phyloP scores from a whole-genome alignment of 1,140 invertebrate genomes.

The Lucilia sericata region DNA sequence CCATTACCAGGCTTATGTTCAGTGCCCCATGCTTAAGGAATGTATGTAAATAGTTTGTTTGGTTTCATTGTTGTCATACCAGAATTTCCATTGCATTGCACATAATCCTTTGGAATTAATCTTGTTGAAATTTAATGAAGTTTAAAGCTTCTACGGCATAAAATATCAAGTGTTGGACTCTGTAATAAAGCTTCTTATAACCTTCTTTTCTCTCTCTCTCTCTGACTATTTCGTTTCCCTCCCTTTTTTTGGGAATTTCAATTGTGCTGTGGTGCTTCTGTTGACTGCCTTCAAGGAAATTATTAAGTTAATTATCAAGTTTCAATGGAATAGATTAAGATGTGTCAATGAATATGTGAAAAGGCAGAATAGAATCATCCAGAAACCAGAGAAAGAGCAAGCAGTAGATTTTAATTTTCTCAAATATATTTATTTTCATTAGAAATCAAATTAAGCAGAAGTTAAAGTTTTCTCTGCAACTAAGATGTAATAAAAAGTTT shows the following conservation, averaged over 20 bases:
- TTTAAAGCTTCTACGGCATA: slow-evolving; percentile 22
- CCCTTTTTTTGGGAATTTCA: not conserved
- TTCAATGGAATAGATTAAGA: not conserved
- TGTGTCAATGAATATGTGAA: too few species aligned
- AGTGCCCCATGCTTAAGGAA: too few species aligned
- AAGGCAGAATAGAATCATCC: not conserved
- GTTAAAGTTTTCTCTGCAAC: not conserved
- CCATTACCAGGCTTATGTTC: too few species aligned
- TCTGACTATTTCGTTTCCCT: not conserved
- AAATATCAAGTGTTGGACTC: not conserved
- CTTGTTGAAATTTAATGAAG: slow-evolving; percentile 39
- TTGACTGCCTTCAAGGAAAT: not conserved
- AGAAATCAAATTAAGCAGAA: not conserved
- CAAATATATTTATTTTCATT: not conserved
- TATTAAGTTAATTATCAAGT: slow-evolving; percentile 3
- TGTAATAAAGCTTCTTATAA: not conserved
- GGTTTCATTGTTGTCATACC: not conserved
- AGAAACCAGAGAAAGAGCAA: not conserved
- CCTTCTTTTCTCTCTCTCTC: not conserved
- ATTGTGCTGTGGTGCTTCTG: not conserved
- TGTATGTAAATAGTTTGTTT: not conserved
- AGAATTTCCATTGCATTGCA: not conserved
- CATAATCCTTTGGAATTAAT: slow-evolving; percentile 27
- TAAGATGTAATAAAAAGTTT: too few species aligned
- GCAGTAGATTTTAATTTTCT: not conserved